Evolutionary conservation across 2,113 vertebrate genomes (phyloP).

Genomic region (Cariama cristata): DNA sequence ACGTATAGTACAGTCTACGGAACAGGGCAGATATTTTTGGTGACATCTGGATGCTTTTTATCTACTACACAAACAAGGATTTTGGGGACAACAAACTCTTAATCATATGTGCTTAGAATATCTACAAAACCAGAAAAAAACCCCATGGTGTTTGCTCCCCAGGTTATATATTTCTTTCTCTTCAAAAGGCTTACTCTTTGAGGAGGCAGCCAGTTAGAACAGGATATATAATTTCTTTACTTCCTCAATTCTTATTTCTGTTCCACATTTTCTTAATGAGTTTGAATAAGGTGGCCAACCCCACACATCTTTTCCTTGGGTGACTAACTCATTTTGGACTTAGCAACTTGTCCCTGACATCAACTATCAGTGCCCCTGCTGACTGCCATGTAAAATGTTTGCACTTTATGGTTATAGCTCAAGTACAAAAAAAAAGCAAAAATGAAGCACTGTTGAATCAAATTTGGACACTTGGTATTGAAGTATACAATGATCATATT

Average conservation of each 20-base stretch:
- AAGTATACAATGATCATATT: not conserved
- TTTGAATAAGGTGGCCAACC: not conserved
- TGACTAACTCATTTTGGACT: not conserved
- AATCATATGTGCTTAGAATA: not conserved
- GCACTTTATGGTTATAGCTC: not conserved
- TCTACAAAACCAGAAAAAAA: not conserved
- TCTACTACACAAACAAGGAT: slow-evolving; percentile 36
- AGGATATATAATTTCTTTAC: not conserved
- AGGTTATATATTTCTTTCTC: not conserved
- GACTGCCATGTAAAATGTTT: not conserved
- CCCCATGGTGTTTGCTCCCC: not conserved
- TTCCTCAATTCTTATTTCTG: not conserved
- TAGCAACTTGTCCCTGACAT: not conserved
- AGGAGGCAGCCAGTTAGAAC: not conserved
- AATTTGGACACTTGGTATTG: not conserved
- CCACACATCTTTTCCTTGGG: not conserved
- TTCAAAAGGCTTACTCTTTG: not conserved
- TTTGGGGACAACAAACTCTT: slow-evolving; percentile 27
- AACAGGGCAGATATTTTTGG: slow-evolving; percentile 56
- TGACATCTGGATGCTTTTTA: slow-evolving; percentile 66
- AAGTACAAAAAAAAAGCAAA: not conserved
- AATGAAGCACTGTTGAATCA: not conserved
- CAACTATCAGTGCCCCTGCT: not conserved
- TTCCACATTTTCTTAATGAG: not conserved
- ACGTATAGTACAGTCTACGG: not conserved